Evolutionary conservation across 2,797 vertebrate genomes (phyloP).

Genomic region (Discoglossus pictus): DNA sequence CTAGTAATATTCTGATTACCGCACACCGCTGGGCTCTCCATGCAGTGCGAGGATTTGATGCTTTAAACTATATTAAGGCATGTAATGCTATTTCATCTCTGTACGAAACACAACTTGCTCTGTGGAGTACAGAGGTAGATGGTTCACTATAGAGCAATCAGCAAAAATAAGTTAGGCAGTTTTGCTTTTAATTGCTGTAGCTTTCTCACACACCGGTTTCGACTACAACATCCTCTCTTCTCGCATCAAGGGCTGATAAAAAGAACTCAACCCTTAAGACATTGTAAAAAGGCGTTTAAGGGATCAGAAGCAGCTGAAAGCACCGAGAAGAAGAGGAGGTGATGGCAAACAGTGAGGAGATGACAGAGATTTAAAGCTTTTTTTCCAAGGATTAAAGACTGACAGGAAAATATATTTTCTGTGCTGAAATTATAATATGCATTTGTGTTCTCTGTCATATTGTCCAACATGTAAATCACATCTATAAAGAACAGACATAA

Average conservation of each 20-base stretch:
- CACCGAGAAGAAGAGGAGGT: constrained; percentile 2
- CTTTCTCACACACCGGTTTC: background rate
- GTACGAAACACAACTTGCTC: background rate
- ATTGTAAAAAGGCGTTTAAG: background rate
- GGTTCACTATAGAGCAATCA: background rate
- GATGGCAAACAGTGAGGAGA: constrained; percentile 1
- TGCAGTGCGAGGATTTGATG: background rate
- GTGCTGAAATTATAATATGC: background rate
- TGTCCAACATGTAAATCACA: too few species aligned
- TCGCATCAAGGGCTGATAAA: constrained; percentile 12
- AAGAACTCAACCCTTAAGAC: background rate
- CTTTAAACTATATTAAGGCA: background rate
- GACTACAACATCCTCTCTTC: background rate
- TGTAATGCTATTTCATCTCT: background rate
- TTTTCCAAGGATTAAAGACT: background rate
- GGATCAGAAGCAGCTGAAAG: constrained; percentile 7
- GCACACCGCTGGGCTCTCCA: background rate
- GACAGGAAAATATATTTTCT: background rate
- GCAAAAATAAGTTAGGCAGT: background rate
- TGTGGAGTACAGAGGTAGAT: background rate
- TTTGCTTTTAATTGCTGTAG: constrained; percentile 5
- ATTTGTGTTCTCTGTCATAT: background rate
- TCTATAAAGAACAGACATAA: too few species aligned
- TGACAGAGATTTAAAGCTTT: background rate
- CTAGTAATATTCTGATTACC: constrained; percentile 19